These are phyloP conservation scores for Elymnias hypermnestra DNA, from an alignment of 1,140 invertebrate species.

Conservation along the genomic window DNA sequence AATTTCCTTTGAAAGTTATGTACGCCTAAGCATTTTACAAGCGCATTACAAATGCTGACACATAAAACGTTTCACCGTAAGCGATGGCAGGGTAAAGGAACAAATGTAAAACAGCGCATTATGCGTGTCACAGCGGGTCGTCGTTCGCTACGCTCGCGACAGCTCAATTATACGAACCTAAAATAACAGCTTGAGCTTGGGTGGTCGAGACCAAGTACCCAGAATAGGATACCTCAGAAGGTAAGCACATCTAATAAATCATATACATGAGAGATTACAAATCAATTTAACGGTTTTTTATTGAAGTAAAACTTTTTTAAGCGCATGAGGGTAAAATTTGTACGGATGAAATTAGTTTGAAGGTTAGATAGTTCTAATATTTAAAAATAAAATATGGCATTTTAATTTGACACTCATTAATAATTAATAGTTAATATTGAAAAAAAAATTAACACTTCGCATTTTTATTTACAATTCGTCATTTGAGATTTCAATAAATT, in stretches of 20 bases:
- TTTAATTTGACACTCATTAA: too few species aligned
- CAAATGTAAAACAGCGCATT: constrained; percentile 60
- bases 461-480: too few species aligned
- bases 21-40: constrained; percentile 10
- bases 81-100: constrained; percentile 19
- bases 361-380: too few species aligned
- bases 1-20: not conserved
- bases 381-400: constrained; percentile 4
- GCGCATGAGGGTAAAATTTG: too few species aligned
- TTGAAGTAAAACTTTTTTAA: too few species aligned
- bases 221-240: constrained; percentile 44
- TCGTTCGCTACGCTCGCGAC: constrained; percentile 44
- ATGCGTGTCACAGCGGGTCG: constrained; percentile 50
- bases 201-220: constrained; percentile 50
- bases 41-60: constrained; percentile 26
- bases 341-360: too few species aligned
- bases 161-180: constrained; percentile 67
- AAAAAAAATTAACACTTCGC: too few species aligned
- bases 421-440: too few species aligned
- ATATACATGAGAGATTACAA: not conserved
- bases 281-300: constrained; percentile 8
- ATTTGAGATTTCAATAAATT: too few species aligned
- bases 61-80: constrained; percentile 19
- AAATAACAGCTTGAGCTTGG: constrained; percentile 58
- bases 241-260: constrained; percentile 33